Evolutionary conservation across 2,888 invertebrate genomes (phyloP).

Genomic region (Ypsolopha sequella): DNA sequence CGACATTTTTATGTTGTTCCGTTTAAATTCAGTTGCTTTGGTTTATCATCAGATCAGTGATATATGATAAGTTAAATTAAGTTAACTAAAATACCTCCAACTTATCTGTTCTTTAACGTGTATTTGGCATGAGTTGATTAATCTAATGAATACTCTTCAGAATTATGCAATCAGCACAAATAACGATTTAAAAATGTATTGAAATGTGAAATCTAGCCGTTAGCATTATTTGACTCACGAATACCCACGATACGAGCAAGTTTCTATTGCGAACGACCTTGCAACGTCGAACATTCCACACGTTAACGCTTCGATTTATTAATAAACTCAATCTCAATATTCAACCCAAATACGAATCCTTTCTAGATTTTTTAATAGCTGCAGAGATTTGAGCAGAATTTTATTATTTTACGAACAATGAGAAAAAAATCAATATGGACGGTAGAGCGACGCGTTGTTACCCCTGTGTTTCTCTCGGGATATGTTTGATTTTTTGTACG

Average conservation of each 20-base stretch:
- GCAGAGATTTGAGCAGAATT: conserved; percentile 26
- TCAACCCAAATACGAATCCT: conserved; percentile 57
- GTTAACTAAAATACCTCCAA: too few relatives aligned
- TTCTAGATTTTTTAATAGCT: conserved; percentile 50
- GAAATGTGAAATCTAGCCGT: conserved; percentile 57
- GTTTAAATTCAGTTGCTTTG: too few relatives aligned
- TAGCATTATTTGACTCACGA: conserved; percentile 60
- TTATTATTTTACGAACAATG: conserved; percentile 66
- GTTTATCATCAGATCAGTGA: too few relatives aligned
- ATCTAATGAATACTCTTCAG: too few relatives aligned
- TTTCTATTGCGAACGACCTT: conserved; percentile 68
- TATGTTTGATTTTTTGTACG: conserved; percentile 67
- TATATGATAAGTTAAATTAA: too few relatives aligned
- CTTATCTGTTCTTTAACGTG: too few relatives aligned
- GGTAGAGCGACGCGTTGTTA: conserved; percentile 63
- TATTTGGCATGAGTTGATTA: too few relatives aligned
- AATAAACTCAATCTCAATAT: conserved; percentile 61
- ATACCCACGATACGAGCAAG: conserved; percentile 59
- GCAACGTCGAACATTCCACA: conserved; percentile 63
- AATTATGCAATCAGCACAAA: too few relatives aligned
- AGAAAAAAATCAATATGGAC: conserved; percentile 68
- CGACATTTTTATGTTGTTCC: too few relatives aligned
- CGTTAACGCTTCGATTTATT: conserved; percentile 67
- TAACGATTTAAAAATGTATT: conserved; percentile 10
- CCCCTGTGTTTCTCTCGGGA: conserved; percentile 71